Conservation (phyloP, 2,888 invertebrate species). For the Leucophenga montana region DNA sequence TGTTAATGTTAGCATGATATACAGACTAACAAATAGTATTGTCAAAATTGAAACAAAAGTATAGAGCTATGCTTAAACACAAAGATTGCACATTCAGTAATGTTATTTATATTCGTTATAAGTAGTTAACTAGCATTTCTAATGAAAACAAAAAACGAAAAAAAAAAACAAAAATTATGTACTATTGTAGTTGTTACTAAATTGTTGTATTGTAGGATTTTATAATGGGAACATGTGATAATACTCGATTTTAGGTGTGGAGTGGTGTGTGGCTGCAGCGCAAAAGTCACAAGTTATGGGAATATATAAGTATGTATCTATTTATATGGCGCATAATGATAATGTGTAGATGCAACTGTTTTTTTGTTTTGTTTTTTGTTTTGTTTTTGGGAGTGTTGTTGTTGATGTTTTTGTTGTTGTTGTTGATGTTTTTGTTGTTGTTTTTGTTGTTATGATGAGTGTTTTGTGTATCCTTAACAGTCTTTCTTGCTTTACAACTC, state of each 20-base stretch:
- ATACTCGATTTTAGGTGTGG: too few relatives aligned
- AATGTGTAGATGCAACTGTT: background rate
- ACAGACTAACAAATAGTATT: slow-evolving; percentile 46
- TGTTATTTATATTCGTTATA: too few relatives aligned
- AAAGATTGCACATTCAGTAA: slow-evolving; percentile 36
- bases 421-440: slow-evolving; percentile 12
- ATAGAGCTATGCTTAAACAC: slow-evolving; percentile 32
- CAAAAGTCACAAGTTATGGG: too few relatives aligned
- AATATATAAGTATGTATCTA: too few relatives aligned
- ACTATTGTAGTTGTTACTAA: too few relatives aligned
- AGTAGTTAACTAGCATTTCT: too few relatives aligned
- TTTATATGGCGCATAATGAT: background rate
- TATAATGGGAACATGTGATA: too few relatives aligned
- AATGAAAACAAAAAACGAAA: too few relatives aligned
- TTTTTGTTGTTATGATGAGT: slow-evolving; percentile 22
- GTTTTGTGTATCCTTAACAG: slow-evolving; percentile 43
- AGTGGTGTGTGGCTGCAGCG: too few relatives aligned
- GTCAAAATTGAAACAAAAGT: slow-evolving; percentile 53
- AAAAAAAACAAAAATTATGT: too few relatives aligned
- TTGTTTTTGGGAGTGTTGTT: slow-evolving; percentile 15
- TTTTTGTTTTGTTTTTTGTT: background rate
- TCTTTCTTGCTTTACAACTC: slow-evolving; percentile 46
- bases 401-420: slow-evolving; percentile 25
- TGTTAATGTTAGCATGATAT: too few relatives aligned
- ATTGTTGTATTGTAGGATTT: too few relatives aligned